A percentile compares a stretch with the other conserved stretches of the same genome.
Evolutionary conservation across 2,797 vertebrate genomes (phyloP).

Genomic region (Phyllotis vaccarum): DNA sequence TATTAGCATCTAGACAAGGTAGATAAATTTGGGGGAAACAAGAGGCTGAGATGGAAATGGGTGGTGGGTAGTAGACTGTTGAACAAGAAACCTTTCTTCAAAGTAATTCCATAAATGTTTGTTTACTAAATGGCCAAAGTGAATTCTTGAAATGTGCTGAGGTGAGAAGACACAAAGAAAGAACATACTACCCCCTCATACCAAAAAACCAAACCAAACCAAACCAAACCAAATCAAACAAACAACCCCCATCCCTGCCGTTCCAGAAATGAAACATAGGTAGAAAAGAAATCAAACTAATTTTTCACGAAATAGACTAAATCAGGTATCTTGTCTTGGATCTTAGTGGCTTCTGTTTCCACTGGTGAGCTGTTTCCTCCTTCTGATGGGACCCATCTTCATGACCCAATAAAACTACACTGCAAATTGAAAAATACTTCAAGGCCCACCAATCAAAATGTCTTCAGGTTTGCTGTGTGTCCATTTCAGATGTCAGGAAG

Average conservation of each 20-base stretch:
- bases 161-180: slow-evolving; percentile 7
- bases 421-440: neutral
- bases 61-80: neutral
- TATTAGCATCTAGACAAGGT: neutral
- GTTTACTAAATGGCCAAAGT: neutral
- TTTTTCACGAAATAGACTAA: slow-evolving; percentile 9
- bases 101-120: neutral
- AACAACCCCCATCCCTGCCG: no score
- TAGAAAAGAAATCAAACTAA: slow-evolving; percentile 12
- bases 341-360: neutral
- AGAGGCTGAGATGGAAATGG: neutral
- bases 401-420: neutral
- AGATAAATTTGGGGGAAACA: neutral
- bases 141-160: slow-evolving; percentile 21
- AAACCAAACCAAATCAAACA: no score
- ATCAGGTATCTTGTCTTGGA: neutral
- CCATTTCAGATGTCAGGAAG: slow-evolving; percentile 27
- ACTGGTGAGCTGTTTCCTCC: neutral
- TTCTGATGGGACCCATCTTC: neutral
- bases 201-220: no score
- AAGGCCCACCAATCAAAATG: neutral
- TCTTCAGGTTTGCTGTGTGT: slow-evolving; percentile 7
- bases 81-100: neutral
- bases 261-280: slow-evolving; percentile 23
- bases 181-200: neutral